Evolutionary conservation across 2,888 invertebrate genomes (phyloP), one percentile per base, ranked within the genome.

Genomic region (Doris montereyensis): DNA sequence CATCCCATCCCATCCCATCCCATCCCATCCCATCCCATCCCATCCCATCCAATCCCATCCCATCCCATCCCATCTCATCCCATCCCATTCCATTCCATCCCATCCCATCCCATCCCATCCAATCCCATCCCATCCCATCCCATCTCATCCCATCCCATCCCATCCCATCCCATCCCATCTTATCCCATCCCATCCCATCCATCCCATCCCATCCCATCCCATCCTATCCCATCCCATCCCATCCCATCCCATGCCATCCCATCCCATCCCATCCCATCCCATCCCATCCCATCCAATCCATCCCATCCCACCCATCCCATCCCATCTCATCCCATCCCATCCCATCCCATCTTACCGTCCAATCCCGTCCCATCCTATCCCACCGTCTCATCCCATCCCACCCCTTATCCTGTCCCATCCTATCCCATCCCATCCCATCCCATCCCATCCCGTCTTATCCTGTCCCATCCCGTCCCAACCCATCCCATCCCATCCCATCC

Each of bases 81-180:
- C 34, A 32, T 32, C 68, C 26, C 8, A 24, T 10, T 26, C 57
- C 26, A n/a, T n/a, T 30, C 57, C 24, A 21, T 1, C 1, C 72
- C 52, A 2, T 4, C 26, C 10, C 17, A 2, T 28, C 67, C 26
- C 30, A 67, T 28, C 67, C 67, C 26, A 26, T 26, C 67, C 10
- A 28, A 67, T 24, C 26, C 67, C 76, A 10, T 73, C 62, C 65
- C 72, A 62, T 4, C 76, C 75, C 35, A 75, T 71, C 35, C 76
- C 67, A 8, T 75, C 28, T 21, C 21, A 72, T 52, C 70, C 73
- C 21, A 41, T 76, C 28, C 74, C 52, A 30, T 77, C 62, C 34
- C 35, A 21, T 21, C 28, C 35, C 72, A 41, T 0, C 24, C 72
- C 26, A 35, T 13, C 35, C 72, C 52, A 32, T 72, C 1, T 17